phyloP scores from a whole-genome alignment of 2,113 vertebrate genomes.

The Podarcis raffonei region DNA sequence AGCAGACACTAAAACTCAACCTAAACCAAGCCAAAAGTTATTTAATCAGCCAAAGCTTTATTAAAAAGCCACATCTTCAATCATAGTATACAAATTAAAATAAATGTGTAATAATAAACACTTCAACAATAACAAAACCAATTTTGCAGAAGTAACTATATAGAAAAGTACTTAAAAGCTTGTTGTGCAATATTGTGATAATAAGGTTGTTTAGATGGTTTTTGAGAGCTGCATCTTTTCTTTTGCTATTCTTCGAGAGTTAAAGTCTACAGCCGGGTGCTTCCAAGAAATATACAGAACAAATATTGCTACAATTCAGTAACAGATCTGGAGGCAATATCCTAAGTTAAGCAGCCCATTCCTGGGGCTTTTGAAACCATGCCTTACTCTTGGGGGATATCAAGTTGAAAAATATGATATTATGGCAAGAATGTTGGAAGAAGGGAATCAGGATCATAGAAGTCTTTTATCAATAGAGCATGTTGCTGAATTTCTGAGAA shows the following conservation, averaged over 20 bases:
- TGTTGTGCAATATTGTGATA: background rate
- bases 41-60: too few species aligned
- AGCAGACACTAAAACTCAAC: too few species aligned
- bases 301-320: background rate
- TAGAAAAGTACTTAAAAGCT: background rate
- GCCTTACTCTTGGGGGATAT: background rate
- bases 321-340: background rate
- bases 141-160: background rate
- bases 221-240: background rate
- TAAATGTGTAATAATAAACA: too few species aligned
- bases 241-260: background rate
- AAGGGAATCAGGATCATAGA: background rate
- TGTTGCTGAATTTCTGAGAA: background rate
- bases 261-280: background rate
- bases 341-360: background rate
- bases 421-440: background rate
- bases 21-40: too few species aligned
- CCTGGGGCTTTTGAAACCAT: background rate
- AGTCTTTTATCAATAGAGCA: background rate
- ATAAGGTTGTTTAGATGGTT: background rate
- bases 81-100: too few species aligned
- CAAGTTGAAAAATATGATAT: conserved; percentile 9
- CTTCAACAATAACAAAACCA: background rate
- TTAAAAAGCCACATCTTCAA: too few species aligned
- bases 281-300: background rate